Percentiles rank a stretch among this genome's conserved stretches.
Conservation (phyloP, 2,797 vertebrate species). For the Myotis findleyi region DNA sequence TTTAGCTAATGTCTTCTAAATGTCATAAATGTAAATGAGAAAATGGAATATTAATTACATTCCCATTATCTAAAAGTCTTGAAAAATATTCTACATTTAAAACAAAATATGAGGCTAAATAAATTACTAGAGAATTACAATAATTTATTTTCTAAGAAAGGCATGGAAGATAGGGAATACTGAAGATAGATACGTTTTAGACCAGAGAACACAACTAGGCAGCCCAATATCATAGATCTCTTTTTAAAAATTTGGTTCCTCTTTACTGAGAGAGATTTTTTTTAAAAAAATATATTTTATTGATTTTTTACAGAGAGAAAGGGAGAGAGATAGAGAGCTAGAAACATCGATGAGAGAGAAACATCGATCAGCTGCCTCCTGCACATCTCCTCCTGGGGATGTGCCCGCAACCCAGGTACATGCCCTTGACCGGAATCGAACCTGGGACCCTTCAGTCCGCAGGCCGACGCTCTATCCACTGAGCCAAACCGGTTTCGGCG, state of each 20-base stretch:
- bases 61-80: neutral
- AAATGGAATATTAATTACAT: constrained; percentile 39
- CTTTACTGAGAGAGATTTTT: neutral
- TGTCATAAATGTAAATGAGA: neutral
- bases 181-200: neutral
- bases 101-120: constrained; percentile 13
- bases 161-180: neutral
- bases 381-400: too few species aligned
- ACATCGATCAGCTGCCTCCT: too few species aligned
- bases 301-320: too few species aligned
- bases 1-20: constrained; percentile 40
- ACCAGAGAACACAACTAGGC: neutral
- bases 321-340: too few species aligned
- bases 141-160: constrained; percentile 11
- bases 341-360: too few species aligned
- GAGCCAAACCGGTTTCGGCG: too few species aligned
- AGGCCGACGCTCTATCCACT: too few species aligned
- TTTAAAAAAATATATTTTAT: neutral
- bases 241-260: neutral
- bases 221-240: neutral
- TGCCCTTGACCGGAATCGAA: too few species aligned
- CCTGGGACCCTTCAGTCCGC: too few species aligned
- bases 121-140: constrained; percentile 16
- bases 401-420: too few species aligned
- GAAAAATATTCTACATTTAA: constrained; percentile 12